Base-by-base conservation (phyloP, 2,113 vertebrate species). In the Mirounga angustirostris region DNA sequence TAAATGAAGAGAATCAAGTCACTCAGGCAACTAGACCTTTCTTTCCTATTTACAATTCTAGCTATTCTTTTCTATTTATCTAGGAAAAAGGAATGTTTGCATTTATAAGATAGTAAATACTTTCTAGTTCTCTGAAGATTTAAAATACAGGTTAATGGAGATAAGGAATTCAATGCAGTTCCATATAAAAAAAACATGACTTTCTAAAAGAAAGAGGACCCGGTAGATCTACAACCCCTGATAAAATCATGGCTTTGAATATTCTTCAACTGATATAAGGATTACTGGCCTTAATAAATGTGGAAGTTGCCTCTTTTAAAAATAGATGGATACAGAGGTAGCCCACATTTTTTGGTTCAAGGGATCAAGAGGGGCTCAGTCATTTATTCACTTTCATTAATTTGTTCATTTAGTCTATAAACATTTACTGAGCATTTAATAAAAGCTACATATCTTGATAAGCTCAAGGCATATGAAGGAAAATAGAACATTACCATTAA, bases 121-220 rank as follows among this genome's bases (percentile, higher is more conserved):
- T 97, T 97, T 96, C 88, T 90, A 95, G 78, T 89, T 33, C 89
- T 97, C 95, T 95, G 88, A 96, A 98, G 92, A 30, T 97, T 98
- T 97, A 97, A 98, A 98, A 90, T 67, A 96, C 96, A 98, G 96
- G 98, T 97, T 98, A 98, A 98, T 96, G 73, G 98, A 98, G 96
- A 97, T 97, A 94, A 98, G 96, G 94, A 95, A 96, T 96, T 98
- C 96, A 94, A 74, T 63, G 81, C 69, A 56, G 92, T 89, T 97
- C 87, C 95, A 94, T 90, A 97, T 97, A 36, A 69, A 87, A 87
- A 89, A 89, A 95, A 87, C 50, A 89, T 90, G 83, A 71, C 83
- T 97, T 84, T 83, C 43, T 88, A 65, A 80, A 97, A 97, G 91
- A 98, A 97, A 98, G 89, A n/a, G 0, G 82, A 76, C 58, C 22